Evolutionary conservation across 1,140 invertebrate species (phyloP).

Genomic region (Nylanderia fulva): DNA sequence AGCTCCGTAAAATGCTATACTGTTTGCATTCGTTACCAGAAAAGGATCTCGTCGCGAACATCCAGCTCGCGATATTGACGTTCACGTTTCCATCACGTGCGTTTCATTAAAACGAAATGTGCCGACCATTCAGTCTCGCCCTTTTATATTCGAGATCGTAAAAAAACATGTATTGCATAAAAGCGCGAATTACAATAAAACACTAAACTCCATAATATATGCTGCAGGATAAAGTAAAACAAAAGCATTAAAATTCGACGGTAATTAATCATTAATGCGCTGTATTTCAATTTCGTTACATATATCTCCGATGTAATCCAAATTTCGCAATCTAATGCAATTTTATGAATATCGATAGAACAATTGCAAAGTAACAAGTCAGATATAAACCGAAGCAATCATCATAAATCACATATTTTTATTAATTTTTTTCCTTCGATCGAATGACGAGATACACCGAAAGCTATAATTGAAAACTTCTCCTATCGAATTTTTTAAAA

Average conservation of each 20-base stretch:
- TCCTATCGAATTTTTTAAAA: background rate
- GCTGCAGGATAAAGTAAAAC: background rate
- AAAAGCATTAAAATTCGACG: constrained; percentile 11
- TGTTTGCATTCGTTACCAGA: constrained; percentile 16
- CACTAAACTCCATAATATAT: background rate
- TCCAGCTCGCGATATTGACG: constrained; percentile 35
- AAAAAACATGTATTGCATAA: constrained; percentile 23
- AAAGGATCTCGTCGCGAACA: constrained; percentile 12
- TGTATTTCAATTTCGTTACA: background rate
- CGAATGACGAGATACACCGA: background rate
- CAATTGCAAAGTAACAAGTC: background rate
- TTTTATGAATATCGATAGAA: background rate
- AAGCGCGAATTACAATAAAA: constrained; percentile 6
- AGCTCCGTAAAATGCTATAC: constrained; percentile 23
- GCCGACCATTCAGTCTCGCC: constrained; percentile 1
- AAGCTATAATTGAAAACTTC: background rate
- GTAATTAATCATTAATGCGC: background rate
- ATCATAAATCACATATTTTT: background rate
- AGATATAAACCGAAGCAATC: background rate
- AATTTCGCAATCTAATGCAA: background rate
- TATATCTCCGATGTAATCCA: background rate
- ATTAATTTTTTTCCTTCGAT: background rate
- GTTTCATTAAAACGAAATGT: constrained; percentile 65
- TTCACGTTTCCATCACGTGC: constrained; percentile 49
- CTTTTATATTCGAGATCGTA: background rate